These are phyloP conservation scores for Dendrolimus punctatus DNA, from an alignment of 1,140 invertebrate species.

Conservation along the genomic window DNA sequence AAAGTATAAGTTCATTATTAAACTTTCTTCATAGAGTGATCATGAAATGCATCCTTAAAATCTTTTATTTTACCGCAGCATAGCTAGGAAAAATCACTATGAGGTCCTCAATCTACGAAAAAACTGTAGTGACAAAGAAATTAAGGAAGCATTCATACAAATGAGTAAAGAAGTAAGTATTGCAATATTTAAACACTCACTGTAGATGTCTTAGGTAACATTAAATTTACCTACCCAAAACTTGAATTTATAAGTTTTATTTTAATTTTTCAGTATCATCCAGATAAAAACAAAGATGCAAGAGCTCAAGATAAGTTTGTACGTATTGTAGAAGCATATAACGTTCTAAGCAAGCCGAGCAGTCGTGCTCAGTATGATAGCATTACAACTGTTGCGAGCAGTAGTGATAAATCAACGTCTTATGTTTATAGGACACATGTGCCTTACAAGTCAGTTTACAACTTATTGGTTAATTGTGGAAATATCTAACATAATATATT, in stretches of 20 bases:
- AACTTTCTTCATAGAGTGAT: background rate
- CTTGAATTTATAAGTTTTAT: background rate
- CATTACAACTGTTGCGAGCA: constrained; percentile 19
- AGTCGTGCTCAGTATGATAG: constrained; percentile 73
- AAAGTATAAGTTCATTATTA: background rate
- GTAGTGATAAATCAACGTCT: constrained; percentile 11
- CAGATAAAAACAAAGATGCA: constrained; percentile 73
- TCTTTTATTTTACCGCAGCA: constrained; percentile 27
- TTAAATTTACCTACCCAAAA: background rate
- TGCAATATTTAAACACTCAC: background rate
- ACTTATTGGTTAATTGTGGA: too few relatives aligned
- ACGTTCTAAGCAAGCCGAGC: constrained; percentile 72
- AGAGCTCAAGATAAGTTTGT: constrained; percentile 73
- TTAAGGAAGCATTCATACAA: constrained; percentile 72
- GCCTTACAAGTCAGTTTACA: constrained; percentile 32
- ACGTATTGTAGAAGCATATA: constrained; percentile 77
- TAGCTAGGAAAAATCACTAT: constrained; percentile 64
- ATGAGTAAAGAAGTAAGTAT: constrained; percentile 72
- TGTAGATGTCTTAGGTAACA: background rate
- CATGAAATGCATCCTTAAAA: background rate
- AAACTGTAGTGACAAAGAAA: constrained; percentile 72
- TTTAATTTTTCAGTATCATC: constrained; percentile 70
- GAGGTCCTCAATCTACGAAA: constrained; percentile 69
- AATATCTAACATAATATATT: too few relatives aligned
- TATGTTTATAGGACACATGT: constrained; percentile 46